Percentiles rank a stretch among this genome's conserved stretches.
phyloP scores from a whole-genome alignment of 1,140 invertebrate species.

The Notospermus geniculatus region DNA sequence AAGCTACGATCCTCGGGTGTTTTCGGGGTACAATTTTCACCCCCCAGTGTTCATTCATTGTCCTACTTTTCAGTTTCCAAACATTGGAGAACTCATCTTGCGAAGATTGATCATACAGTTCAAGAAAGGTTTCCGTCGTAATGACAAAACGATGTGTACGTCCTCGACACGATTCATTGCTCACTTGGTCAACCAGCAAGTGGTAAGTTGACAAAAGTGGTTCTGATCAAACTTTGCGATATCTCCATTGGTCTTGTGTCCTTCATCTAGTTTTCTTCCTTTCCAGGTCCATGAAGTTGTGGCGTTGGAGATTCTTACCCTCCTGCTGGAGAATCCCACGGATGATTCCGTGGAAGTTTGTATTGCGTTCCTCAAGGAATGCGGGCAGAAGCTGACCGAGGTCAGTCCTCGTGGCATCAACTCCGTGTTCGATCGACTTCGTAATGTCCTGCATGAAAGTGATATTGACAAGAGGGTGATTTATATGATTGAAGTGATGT shows the following conservation, averaged over 20 bases:
- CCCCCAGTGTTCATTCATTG: too few relatives aligned
- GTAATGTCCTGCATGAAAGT: slow-evolving; percentile 92
- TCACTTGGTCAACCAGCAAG: slow-evolving; percentile 95
- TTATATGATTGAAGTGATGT: slow-evolving; percentile 99
- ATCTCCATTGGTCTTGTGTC: too few relatives aligned
- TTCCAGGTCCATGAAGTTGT: slow-evolving; percentile 87
- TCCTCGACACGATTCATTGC: slow-evolving; percentile 90
- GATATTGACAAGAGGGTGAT: slow-evolving; percentile 86
- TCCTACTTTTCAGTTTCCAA: slow-evolving; percentile 74
- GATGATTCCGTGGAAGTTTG: slow-evolving; percentile 98
- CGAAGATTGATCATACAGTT: slow-evolving; percentile 93
- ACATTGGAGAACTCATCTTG: slow-evolving; percentile 91
- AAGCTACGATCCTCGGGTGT: too few relatives aligned
- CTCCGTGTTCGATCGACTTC: slow-evolving; percentile 93
- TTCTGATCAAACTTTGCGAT: too few relatives aligned
- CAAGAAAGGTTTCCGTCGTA: slow-evolving; percentile 85
- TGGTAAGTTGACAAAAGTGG: too few relatives aligned
- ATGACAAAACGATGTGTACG: slow-evolving; percentile 90
- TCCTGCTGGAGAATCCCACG: slow-evolving; percentile 90
- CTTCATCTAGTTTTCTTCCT: too few relatives aligned
- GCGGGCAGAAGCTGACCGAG: slow-evolving; percentile 89
- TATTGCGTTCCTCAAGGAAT: slow-evolving; percentile 95
- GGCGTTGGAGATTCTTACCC: slow-evolving; percentile 89
- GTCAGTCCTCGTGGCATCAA: slow-evolving; percentile 86
- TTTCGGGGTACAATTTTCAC: too few relatives aligned